Conservation (phyloP, 2,797 vertebrate genomes). For the Hirundo rustica region DNA sequence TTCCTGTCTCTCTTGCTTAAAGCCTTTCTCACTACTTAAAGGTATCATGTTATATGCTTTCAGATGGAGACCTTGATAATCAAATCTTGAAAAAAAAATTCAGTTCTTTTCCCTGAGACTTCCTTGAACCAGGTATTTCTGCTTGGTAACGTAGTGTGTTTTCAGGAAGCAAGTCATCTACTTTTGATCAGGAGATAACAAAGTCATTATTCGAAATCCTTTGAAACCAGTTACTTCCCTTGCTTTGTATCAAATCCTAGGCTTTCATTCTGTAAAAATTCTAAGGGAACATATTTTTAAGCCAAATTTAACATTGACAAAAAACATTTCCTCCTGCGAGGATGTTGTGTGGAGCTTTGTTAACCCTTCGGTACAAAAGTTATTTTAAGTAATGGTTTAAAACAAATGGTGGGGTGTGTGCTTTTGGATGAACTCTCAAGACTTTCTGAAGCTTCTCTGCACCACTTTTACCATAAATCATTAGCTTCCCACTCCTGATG, state of each 20-base stretch:
- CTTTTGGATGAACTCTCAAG: not conserved
- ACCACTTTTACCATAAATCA: conserved; percentile 31
- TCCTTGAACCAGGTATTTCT: not conserved
- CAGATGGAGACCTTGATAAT: not conserved
- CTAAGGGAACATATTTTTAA: not conserved
- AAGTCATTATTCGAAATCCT: not conserved
- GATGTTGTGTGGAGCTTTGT: not conserved
- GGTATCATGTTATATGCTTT: not conserved
- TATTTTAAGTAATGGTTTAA: not conserved
- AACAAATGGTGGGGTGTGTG: not conserved
- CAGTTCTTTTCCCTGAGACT: not conserved
- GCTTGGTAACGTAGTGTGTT: not conserved
- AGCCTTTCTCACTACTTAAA: not conserved
- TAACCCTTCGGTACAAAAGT: not conserved
- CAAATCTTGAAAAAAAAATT: not conserved
- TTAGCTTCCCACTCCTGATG: conserved; percentile 65
- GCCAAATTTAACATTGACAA: not conserved
- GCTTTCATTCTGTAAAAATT: not conserved
- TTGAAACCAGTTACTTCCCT: not conserved
- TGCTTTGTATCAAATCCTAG: not conserved
- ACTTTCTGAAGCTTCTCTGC: not conserved
- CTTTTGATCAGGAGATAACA: not conserved
- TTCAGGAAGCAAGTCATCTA: not conserved
- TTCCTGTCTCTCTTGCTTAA: not conserved
- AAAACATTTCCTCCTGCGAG: not conserved